Evolutionary conservation across 37 sponge, comb jelly and placozoan species (phyloP).

Genomic region (Haliclona indistincta): DNA sequence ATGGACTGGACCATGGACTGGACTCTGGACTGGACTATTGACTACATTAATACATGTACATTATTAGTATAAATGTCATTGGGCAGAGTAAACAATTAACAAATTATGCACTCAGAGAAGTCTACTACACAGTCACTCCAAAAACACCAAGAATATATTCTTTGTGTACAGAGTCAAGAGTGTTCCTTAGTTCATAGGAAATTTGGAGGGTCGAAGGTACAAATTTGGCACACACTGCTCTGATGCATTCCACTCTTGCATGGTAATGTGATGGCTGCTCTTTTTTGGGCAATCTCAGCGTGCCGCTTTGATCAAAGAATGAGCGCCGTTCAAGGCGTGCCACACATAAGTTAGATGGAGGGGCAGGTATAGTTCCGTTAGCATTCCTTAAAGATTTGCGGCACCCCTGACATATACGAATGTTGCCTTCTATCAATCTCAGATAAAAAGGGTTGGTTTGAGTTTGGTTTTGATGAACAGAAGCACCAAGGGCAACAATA

Average conservation of each 20-base stretch:
- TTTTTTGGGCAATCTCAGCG: neutral
- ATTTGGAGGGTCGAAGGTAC: neutral
- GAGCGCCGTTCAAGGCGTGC: neutral
- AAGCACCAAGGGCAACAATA: too few relatives aligned
- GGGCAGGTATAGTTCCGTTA: neutral
- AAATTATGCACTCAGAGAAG: too few relatives aligned
- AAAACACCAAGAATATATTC: too few relatives aligned
- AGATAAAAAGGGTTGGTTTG: slow-evolving; percentile 12
- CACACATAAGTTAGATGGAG: neutral
- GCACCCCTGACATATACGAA: slow-evolving; percentile 16
- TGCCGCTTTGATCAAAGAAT: neutral
- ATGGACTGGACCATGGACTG: too few relatives aligned
- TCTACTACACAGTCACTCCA: too few relatives aligned
- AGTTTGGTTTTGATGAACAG: neutral
- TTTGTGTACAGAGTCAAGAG: too few relatives aligned
- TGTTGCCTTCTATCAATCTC: slow-evolving; percentile 3
- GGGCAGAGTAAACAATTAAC: too few relatives aligned
- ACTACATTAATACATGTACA: too few relatives aligned
- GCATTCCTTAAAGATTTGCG: neutral
- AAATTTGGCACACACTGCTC: neutral
- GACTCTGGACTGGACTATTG: too few relatives aligned
- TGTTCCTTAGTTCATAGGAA: neutral
- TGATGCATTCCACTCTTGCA: neutral
- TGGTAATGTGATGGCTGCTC: slow-evolving; percentile 6
- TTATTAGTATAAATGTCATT: too few relatives aligned